Conservation (phyloP, 2,888 invertebrate genomes). For the Microctonus hyperodae region DNA sequence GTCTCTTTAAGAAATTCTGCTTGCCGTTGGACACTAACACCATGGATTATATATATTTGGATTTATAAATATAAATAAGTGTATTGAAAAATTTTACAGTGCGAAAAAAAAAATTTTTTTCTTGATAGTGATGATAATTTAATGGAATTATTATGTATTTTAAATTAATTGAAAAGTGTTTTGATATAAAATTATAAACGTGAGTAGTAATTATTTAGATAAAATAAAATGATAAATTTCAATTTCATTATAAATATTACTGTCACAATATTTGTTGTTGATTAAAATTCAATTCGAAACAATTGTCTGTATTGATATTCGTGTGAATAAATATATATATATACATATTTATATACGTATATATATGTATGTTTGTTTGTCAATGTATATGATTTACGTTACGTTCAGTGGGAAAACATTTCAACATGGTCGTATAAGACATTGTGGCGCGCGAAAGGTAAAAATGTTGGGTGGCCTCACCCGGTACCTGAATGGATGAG, state of each 20-base stretch:
- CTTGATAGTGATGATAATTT: not conserved
- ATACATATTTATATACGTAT: slow-evolving; percentile 1
- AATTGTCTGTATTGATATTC: no score
- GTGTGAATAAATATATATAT: not conserved
- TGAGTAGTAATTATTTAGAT: no score
- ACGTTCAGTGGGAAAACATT: slow-evolving; percentile 29
- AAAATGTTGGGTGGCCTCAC: slow-evolving; percentile 23
- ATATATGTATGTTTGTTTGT: not conserved
- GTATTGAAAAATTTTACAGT: no score
- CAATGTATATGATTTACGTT: slow-evolving; percentile 9
- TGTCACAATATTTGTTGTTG: not conserved
- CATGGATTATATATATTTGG: no score
- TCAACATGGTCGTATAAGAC: slow-evolving; percentile 20
- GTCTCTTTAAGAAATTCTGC: slow-evolving; percentile 21
- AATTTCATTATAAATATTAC: not conserved
- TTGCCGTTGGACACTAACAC: slow-evolving; percentile 9
- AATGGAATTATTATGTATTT: not conserved
- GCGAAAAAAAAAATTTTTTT: no score
- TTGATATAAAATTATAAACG: not conserved
- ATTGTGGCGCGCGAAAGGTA: slow-evolving; percentile 16
- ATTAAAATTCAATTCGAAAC: not conserved
- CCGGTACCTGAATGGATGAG: slow-evolving; percentile 30
- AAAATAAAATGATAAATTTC: not conserved
- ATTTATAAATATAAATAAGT: no score
- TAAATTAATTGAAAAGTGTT: not conserved